phyloP scores from a whole-genome alignment of 2,113 vertebrate species.

The Eptesicus fuscus region DNA sequence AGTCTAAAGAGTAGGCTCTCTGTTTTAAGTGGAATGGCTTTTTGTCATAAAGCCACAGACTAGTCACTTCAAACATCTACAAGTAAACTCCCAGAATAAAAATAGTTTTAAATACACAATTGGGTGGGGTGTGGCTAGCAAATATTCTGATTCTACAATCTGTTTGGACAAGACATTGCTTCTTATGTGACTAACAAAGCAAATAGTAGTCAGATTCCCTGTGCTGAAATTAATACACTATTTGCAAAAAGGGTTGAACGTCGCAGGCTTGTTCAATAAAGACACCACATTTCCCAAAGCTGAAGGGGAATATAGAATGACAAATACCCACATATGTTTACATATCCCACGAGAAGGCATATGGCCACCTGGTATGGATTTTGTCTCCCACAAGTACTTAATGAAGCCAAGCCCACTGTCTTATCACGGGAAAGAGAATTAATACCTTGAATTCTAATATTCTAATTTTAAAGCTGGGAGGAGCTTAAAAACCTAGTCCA shows the following conservation, averaged over 20 bases:
- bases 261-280: constrained; percentile 53
- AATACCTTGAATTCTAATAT: constrained; percentile 26
- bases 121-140: constrained; percentile 73
- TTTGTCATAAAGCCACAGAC: constrained; percentile 62
- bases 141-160: constrained; percentile 76
- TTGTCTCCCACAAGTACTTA: background rate
- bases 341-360: background rate
- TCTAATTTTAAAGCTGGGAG: constrained; percentile 36
- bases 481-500: background rate
- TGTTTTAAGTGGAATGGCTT: constrained; percentile 44
- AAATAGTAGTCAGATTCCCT: constrained; percentile 58
- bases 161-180: constrained; percentile 69
- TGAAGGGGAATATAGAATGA: constrained; percentile 65
- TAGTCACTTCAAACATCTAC: constrained; percentile 50
- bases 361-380: background rate
- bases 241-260: constrained; percentile 66
- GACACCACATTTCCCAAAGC: constrained; percentile 66
- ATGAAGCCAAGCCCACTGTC: background rate
- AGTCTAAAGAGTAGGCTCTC: constrained; percentile 7
- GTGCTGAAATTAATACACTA: constrained; percentile 74
- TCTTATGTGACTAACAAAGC: constrained; percentile 75
- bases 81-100: constrained; percentile 67
- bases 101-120: constrained; percentile 79
- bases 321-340: constrained; percentile 41
- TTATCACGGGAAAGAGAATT: background rate